These are phyloP conservation scores for Caenorhabditis japonica DNA, from an alignment of 2,888 invertebrate species.

Conservation along the genomic window DNA sequence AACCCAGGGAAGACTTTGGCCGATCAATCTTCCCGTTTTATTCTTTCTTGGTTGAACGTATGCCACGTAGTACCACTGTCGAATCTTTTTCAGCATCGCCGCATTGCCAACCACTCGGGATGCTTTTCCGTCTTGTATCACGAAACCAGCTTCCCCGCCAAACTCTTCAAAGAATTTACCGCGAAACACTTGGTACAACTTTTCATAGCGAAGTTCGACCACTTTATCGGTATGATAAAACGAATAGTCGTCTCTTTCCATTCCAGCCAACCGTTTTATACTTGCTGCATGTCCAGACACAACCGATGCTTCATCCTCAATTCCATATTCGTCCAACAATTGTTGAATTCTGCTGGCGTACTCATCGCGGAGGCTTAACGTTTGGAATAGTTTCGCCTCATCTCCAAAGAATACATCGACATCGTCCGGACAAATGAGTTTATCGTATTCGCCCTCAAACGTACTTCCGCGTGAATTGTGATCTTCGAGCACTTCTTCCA, in stretches of 20 bases:
- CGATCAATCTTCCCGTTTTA: slow-evolving; percentile 23
- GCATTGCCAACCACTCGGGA: slow-evolving; percentile 30
- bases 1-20: slow-evolving; percentile 66
- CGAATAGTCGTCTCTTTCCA: slow-evolving; percentile 71
- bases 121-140: slow-evolving; percentile 22
- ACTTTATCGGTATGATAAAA: slow-evolving; percentile 75
- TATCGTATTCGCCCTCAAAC: slow-evolving; percentile 56
- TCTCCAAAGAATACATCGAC: slow-evolving; percentile 54
- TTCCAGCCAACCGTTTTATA: slow-evolving; percentile 64
- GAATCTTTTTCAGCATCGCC: slow-evolving; percentile 52
- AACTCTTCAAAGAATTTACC: slow-evolving; percentile 67
- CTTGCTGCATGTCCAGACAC: slow-evolving; percentile 61
- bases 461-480: slow-evolving; percentile 46
- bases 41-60: slow-evolving; percentile 49
- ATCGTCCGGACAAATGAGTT: slow-evolving; percentile 48
- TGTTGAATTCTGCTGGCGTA: slow-evolving; percentile 66
- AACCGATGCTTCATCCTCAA: slow-evolving; percentile 69
- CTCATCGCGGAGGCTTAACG: slow-evolving; percentile 46
- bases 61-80: slow-evolving; percentile 62
- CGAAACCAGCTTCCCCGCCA: slow-evolving; percentile 58
- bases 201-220: slow-evolving; percentile 68
- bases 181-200: slow-evolving; percentile 62
- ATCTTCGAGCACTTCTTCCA: slow-evolving; percentile 64
- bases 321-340: slow-evolving; percentile 71
- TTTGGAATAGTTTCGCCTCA: slow-evolving; percentile 15